Evolutionary conservation across 2,797 vertebrate genomes (phyloP).

Genomic region (Iguana delicatissima): DNA sequence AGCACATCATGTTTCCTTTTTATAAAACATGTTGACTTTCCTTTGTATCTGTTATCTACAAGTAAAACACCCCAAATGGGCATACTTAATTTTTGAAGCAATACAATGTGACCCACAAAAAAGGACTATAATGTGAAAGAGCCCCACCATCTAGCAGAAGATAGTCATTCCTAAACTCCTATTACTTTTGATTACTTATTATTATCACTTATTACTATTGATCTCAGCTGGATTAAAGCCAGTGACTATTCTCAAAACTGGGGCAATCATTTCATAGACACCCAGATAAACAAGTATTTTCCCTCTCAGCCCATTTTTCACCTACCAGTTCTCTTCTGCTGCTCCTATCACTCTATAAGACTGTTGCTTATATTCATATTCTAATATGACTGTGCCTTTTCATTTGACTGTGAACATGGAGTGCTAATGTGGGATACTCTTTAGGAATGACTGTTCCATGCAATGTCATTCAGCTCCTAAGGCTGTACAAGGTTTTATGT

Average conservation of each 20-base stretch:
- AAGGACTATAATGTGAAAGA: no score
- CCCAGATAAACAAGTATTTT: background rate
- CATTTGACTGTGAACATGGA: background rate
- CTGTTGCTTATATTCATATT: background rate
- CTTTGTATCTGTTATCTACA: background rate
- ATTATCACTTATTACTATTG: background rate
- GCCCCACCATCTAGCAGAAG: background rate
- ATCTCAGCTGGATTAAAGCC: background rate
- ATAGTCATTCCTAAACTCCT: background rate
- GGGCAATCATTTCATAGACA: background rate
- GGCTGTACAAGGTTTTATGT: conserved; percentile 14
- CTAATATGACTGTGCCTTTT: background rate
- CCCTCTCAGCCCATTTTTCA: background rate
- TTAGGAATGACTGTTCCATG: background rate
- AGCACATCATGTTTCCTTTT: background rate
- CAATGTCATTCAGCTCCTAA: background rate
- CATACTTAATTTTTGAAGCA: background rate
- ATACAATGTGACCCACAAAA: background rate
- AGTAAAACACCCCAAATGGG: background rate
- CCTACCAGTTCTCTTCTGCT: background rate
- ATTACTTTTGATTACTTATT: background rate
- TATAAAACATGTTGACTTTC: background rate
- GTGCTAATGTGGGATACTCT: background rate
- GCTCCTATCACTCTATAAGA: background rate
- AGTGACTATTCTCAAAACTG: background rate